Base-by-base conservation (phyloP, 2,888 invertebrate species). In the Mythimna vitellina region DNA sequence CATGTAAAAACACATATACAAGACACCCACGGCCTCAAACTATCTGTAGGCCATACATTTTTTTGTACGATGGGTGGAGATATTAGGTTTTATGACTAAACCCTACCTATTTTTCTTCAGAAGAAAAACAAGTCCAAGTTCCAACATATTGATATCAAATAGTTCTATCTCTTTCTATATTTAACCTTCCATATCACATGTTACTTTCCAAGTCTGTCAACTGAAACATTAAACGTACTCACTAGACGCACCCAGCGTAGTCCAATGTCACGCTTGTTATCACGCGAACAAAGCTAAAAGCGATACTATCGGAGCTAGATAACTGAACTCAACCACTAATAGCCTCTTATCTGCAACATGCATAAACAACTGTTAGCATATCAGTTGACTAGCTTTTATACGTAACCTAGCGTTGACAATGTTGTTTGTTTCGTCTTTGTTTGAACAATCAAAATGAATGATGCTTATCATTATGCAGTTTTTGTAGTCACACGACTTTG, bases 211-310 rank as follows among this genome's bases (percentile, higher is more conserved):
- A 60, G 42, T 42, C 49, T 56, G 46, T 51, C 29, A n/a, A 25
- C 20, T 60, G 14, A 4, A 56, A 69, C 42, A 60, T 67, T 35
- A 54, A 51, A 76, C 56, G 42, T 71, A 35, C 65, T 61, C 49
- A 62, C 22, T 49, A 14, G 57, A 77, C 66, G 42, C 53, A 14
- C 65, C 46, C 58, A 35, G 58, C 32, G 29, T 54, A 46, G 56
- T 46, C 42, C 57, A 80, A 70, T 64, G 81, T 51, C 71, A 72
- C n/a, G 53, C 70, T 72, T 67, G 68, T 76, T 81, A 73, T 79
- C 80, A 68, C 72, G 69, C 65, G 56, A 79, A 72, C 61, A 69
- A 64, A 70, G 67, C 73, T 73, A 32, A 63, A 51, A 75, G 65
- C 62, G 79, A 70, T 76, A 58, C 22, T 61, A 70, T 73, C 70